These are phyloP conservation scores for Blastomussa wellsi DNA, from an alignment of 92 coral and sea anemone genomes.

Conservation along the genomic window DNA sequence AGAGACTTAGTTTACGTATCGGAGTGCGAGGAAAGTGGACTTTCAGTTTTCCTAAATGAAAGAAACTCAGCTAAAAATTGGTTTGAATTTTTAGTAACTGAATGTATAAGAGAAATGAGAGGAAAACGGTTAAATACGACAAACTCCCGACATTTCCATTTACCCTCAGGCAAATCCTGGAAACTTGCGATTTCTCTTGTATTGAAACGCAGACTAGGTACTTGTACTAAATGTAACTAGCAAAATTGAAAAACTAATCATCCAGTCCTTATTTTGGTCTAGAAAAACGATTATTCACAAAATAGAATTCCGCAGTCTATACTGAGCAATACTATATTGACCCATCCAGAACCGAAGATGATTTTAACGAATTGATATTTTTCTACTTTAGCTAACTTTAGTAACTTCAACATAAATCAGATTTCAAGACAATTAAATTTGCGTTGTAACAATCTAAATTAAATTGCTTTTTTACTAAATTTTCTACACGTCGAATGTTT, in stretches of 20 bases:
- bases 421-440: background rate
- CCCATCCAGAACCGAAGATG: background rate
- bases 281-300: background rate
- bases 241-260: no score
- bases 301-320: background rate
- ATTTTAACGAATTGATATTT: background rate
- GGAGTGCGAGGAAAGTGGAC: no score
- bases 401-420: background rate
- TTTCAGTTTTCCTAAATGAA: background rate
- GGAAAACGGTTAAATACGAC: background rate
- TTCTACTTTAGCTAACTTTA: background rate
- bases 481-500: background rate
- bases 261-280: no score
- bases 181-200: background rate
- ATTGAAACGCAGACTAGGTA: no score
- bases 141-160: background rate
- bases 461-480: background rate
- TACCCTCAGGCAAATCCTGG: background rate
- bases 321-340: background rate
- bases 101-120: background rate
- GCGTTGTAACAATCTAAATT: background rate
- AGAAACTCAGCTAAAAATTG: background rate
- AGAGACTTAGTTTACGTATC: no score
- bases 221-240: no score
- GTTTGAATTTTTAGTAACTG: background rate